Evolutionary conservation across 1,140 invertebrate species (phyloP), one percentile per base, ranked within the genome.

Genomic region (Drosophila nikananu): DNA sequence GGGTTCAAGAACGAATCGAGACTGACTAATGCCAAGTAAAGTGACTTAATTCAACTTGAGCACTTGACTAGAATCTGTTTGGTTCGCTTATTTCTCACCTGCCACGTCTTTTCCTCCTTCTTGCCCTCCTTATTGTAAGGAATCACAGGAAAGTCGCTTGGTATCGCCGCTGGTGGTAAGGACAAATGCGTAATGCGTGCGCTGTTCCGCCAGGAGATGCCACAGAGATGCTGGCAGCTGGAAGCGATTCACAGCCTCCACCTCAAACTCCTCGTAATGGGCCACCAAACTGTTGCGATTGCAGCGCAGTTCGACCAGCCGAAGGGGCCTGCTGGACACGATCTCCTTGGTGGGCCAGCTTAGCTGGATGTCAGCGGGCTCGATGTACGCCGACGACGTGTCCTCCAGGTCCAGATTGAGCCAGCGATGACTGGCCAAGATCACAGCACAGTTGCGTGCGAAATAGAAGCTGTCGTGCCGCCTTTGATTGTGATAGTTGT

Each of bases 401-500:
- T 55, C 35, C 12, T 71, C 25, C 25, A 37, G 48, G 8, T 76
- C 48, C 7, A 68, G 59, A 3, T 59, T 67, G 6, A 92, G 77
- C 92, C 92, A 93, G 30, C 86, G 84, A 73, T 93, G 87, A 6
- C 91, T 63, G 17, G 80, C 77, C n/a, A 93, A 76, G 42, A 92
- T 93, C 8, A 93, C 67, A 12, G 80, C 83, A 21, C 91, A 93
- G 30, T 92, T 93, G 39, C 63, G 63, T 0, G 89, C 76, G 46
- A 93, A 93, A 59, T 86, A 93, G 67, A 92, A 93, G 44, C 89
- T 80, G 71, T 93, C 90, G 80, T 77, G 78, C 51, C 66, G 80
- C 39, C 93, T 80, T 64, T 93, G 93, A 19, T 66, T 77, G 48
- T 86, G 94, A 89, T 81, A 94, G 92, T 81, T 95, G 90, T 92